A percentile compares a stretch with the other conserved stretches of the same genome.
Conservation (phyloP, 2,113 vertebrate species). For the Crotalus viridis region DNA sequence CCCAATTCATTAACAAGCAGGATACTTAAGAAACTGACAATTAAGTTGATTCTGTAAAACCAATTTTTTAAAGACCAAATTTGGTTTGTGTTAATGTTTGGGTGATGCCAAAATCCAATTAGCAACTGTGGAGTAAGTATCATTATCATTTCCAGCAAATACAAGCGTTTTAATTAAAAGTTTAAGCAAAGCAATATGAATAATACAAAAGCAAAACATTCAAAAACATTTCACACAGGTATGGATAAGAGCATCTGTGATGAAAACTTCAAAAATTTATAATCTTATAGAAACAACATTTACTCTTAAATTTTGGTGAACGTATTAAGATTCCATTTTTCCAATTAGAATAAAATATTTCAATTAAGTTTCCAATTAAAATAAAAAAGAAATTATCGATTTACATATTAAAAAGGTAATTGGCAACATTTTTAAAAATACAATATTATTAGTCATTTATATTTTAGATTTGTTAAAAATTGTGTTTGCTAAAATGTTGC, state of each 20-base stretch:
- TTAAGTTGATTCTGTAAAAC: not conserved
- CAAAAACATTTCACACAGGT: not conserved
- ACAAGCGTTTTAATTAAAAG: not conserved
- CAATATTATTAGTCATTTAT: conserved; percentile 10
- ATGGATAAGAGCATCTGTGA: not conserved
- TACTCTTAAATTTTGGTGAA: conserved; percentile 27
- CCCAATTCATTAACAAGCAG: not conserved
- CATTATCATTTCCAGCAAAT: not conserved
- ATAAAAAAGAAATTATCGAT: conserved; percentile 12
- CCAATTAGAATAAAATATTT: conserved; percentile 17
- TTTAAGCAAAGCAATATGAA: not conserved
- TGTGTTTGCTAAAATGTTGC: conserved; percentile 23
- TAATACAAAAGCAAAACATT: not conserved
- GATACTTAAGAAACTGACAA: not conserved
- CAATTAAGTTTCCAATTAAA: conserved; percentile 24
- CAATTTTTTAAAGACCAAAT: not conserved
- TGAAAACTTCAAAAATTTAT: not conserved
- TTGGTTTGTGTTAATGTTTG: not conserved
- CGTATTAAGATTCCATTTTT: conserved; percentile 33
- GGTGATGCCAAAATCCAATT: not conserved
- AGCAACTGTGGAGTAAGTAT: not conserved
- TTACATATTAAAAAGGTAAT: conserved; percentile 17
- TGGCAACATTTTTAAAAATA: not conserved
- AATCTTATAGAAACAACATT: not conserved
- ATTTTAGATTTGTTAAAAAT: not conserved